A percentile compares a stretch with the other conserved stretches of the same genome.
Evolutionary conservation across 2,797 vertebrate species (phyloP).

Genomic region (Pteronotus mesoamericanus): DNA sequence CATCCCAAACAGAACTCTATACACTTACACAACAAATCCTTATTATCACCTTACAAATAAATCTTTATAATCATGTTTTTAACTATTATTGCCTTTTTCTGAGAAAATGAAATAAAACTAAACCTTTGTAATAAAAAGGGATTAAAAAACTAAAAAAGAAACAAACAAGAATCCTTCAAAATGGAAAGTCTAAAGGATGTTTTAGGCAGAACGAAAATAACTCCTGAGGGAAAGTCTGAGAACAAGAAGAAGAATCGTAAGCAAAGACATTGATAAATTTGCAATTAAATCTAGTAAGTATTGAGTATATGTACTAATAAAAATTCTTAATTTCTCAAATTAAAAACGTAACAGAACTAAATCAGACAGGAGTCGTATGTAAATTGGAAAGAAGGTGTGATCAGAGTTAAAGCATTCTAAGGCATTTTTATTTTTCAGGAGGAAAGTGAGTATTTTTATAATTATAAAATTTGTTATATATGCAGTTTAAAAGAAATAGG

Average conservation of each 20-base stretch:
- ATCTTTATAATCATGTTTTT: neutral
- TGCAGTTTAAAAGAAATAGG: neutral
- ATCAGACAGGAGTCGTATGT: neutral
- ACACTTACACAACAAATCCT: neutral
- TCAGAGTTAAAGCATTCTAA: neutral
- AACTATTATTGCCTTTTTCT: neutral
- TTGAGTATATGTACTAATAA: neutral
- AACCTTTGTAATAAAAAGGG: neutral
- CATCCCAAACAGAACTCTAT: neutral
- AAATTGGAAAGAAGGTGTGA: neutral
- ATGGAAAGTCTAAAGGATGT: neutral
- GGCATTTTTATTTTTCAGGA: neutral
- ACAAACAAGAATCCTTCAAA: neutral
- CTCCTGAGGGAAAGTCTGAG: neutral
- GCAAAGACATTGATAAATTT: neutral
- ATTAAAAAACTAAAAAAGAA: neutral
- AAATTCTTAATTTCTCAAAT: neutral
- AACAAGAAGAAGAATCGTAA: neutral
- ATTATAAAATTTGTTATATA: neutral
- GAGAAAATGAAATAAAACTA: neutral
- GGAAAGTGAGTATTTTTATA: neutral
- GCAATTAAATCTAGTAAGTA: neutral
- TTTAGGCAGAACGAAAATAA: neutral
- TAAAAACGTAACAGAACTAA: neutral
- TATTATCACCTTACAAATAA: neutral